These are phyloP conservation scores for Cloeon dipterum DNA, from an alignment of 2,888 invertebrate species.

Conservation along the genomic window DNA sequence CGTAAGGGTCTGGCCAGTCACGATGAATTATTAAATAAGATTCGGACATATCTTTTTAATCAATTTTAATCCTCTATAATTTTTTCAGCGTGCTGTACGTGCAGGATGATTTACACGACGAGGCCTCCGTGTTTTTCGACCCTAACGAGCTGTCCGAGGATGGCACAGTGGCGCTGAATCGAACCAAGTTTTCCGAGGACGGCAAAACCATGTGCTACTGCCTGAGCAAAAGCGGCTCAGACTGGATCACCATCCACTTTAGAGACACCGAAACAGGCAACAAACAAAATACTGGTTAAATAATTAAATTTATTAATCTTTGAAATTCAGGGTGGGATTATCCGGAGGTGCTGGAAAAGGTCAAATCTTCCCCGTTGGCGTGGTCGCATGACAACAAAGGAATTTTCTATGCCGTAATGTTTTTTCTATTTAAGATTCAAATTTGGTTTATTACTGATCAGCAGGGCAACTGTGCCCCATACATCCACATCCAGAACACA, in stretches of 20 bases:
- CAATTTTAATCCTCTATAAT: neutral
- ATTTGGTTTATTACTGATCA: too few relatives aligned
- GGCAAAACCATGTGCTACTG: constrained; percentile 79
- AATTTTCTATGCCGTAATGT: constrained; percentile 70
- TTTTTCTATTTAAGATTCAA: neutral
- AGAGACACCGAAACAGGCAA: constrained; percentile 47
- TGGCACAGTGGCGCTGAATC: constrained; percentile 62
- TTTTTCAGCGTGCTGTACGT: constrained; percentile 68
- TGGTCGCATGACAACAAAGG: constrained; percentile 94
- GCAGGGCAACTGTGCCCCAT: too few relatives aligned
- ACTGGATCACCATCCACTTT: constrained; percentile 82
- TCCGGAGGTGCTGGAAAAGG: constrained; percentile 69
- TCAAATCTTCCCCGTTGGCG: constrained; percentile 74
- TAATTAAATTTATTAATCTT: constrained; percentile 4
- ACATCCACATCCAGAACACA: too few relatives aligned
- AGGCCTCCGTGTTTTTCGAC: constrained; percentile 76
- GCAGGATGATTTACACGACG: constrained; percentile 51
- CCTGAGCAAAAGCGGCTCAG: constrained; percentile 79
- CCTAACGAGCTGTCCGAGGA: constrained; percentile 81
- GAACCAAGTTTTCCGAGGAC: constrained; percentile 66
- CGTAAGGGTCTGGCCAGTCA: too few relatives aligned
- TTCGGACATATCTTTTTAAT: too few relatives aligned
- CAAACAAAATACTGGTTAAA: constrained; percentile 13
- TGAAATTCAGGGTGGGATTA: constrained; percentile 43
- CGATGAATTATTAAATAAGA: too few relatives aligned